Conservation (phyloP, 1,140 invertebrate species). For the Heliconius hewitsoni region DNA sequence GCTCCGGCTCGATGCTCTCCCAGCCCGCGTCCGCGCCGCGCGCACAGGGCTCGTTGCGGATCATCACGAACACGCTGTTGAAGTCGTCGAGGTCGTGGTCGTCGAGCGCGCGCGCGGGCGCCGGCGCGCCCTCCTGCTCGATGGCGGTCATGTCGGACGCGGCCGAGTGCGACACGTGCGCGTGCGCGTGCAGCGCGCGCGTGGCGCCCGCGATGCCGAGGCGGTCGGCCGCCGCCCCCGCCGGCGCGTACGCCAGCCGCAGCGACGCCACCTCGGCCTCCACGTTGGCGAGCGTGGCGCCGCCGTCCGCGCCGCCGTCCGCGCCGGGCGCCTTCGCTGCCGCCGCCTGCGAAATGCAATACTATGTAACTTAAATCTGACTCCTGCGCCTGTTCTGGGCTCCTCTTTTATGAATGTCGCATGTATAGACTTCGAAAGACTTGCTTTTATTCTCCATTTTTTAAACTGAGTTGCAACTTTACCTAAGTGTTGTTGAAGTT, state of each 20-base stretch:
- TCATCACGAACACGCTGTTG: constrained; percentile 81
- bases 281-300: constrained; percentile 82
- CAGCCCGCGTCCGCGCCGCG: constrained; percentile 35
- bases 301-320: constrained; percentile 83
- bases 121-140: constrained; percentile 88
- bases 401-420: too few species aligned
- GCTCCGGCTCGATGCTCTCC: constrained; percentile 62
- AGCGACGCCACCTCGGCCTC: constrained; percentile 88
- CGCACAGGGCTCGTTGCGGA: constrained; percentile 69
- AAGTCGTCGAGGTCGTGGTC: constrained; percentile 76
- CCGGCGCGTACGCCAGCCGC: constrained; percentile 93
- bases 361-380: too few species aligned
- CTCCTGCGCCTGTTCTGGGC: too few species aligned
- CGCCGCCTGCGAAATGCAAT: constrained; percentile 43
- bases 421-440: too few species aligned
- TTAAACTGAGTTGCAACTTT: too few species aligned
- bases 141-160: constrained; percentile 96
- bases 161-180: constrained; percentile 92
- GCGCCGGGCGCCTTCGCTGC: constrained; percentile 85
- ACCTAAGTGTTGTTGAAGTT: too few species aligned
- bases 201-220: constrained; percentile 92
- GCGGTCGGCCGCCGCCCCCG: constrained; percentile 90
- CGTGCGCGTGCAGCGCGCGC: constrained; percentile 15
- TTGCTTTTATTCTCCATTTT: too few species aligned
- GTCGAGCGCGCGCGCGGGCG: constrained; percentile 48